These are phyloP conservation scores for Arizona elegans DNA, from an alignment of 2,113 vertebrate species.

Conservation along the genomic window DNA sequence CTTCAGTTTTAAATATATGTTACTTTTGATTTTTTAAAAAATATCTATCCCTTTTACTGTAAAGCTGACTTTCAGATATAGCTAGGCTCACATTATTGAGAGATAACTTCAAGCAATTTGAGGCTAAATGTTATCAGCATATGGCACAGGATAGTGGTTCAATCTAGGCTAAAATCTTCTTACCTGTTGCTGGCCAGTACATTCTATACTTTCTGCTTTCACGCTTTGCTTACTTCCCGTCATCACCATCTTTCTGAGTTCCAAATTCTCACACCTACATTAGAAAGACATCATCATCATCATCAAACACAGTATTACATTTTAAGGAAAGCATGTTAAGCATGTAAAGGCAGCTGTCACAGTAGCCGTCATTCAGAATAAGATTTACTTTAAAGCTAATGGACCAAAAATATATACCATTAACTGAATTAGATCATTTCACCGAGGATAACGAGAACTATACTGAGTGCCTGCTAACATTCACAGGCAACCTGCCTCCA, in stretches of 20 bases:
- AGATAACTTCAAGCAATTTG: background rate
- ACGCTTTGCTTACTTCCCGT: slow-evolving; percentile 63
- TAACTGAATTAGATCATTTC: background rate
- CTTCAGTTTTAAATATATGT: background rate
- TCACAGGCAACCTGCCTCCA: background rate
- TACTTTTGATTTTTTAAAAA: background rate
- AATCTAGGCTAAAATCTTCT: background rate
- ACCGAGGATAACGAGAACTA: background rate
- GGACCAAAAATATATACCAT: background rate
- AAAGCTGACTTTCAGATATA: background rate
- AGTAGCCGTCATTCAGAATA: background rate
- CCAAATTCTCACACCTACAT: slow-evolving; percentile 86
- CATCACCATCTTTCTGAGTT: slow-evolving; percentile 86
- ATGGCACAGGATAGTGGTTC: background rate
- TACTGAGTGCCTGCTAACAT: background rate
- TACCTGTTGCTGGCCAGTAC: slow-evolving; percentile 82
- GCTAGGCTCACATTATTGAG: background rate
- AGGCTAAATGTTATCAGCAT: background rate
- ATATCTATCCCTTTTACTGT: background rate
- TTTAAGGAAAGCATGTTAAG: slow-evolving; percentile 17
- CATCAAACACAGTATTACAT: background rate
- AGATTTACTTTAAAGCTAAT: background rate
- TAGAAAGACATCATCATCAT: background rate
- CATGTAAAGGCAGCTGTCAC: background rate
- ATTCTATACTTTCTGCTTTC: slow-evolving; percentile 66